Evolutionary conservation across 2,888 invertebrate genomes (phyloP).

Genomic region (Ormyrus nitidulus): DNA sequence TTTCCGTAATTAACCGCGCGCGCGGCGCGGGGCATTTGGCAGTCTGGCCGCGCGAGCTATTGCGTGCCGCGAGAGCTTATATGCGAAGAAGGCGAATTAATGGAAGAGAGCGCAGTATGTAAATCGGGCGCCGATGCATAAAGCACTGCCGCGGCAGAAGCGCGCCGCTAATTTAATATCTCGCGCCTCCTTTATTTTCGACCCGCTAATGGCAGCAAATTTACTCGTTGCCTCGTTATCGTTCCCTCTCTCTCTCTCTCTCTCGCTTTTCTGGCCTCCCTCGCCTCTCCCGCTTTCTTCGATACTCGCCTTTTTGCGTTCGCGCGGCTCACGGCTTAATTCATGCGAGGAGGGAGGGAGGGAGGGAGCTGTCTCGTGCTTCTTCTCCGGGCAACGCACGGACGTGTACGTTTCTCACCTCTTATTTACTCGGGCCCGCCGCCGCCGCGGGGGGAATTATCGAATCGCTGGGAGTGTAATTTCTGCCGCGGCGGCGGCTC

Average conservation of each 20-base stretch:
- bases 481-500: neutral
- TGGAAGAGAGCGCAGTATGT: conserved; percentile 51
- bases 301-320: conserved; percentile 45
- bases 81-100: conserved; percentile 31
- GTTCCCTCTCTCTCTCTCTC: conserved; percentile 43
- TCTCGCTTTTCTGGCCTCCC: neutral
- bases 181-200: conserved; percentile 72
- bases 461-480: neutral
- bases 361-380: neutral
- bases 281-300: neutral
- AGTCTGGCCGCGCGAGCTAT: neutral
- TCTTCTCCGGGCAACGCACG: neutral
- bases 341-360: conserved; percentile 24
- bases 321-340: conserved; percentile 41
- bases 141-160: conserved; percentile 30
- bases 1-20: conserved; percentile 31
- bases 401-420: conserved; percentile 12
- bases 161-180: conserved; percentile 72
- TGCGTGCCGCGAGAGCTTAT: conserved; percentile 14
- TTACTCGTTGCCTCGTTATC: conserved; percentile 72
- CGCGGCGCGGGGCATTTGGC: neutral
- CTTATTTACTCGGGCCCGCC: conserved; percentile 25
- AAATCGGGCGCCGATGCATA: conserved; percentile 42
- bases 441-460: conserved; percentile 31
- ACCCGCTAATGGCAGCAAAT: conserved; percentile 73